Base-by-base conservation (phyloP, 2,888 invertebrate species). In the Trachelus iudaicus region DNA sequence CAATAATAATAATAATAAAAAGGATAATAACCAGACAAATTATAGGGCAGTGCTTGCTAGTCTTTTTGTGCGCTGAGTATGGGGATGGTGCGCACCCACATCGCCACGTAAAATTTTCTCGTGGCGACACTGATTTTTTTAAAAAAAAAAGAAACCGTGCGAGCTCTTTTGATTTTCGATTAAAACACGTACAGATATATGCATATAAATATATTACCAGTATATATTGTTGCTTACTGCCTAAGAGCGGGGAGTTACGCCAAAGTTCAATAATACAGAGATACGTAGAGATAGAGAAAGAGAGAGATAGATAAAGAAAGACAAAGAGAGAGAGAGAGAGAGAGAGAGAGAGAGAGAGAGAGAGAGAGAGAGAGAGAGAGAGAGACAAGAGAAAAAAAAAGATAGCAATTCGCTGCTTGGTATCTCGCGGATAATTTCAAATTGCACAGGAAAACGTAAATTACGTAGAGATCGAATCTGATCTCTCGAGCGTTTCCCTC, bases 231-330 rank as follows among this genome's bases (percentile, higher is more conserved):
- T 84, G 85, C 85, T 85, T 87, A 86, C 83, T 40, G 87, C 89
- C 90, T 90, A 90, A 83, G 89, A 86, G 90, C 90, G 90, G 90
- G 90, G 90, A 90, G 90, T 89, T 88, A 87, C 86, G 86, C 87
- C 85, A 87, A 85, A 82, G 56, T 71, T 71, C 33, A 30, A 30
- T 31, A 15, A 33, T 71, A 71, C 33, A n/a, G n/a, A 80, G 75
- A 35, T 73, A 75, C 33, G 78, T 73, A 73, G 77, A 76, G 75
- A 80, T 76, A 78, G 75, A 77, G n/a, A n/a, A 79, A 75, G 75
- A 83, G 82, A 79, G 81, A 83, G 77, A 79, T 3, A 69, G 11
- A 33, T 12, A 30, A 81, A 80, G 73, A 40, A 4, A 40, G 40
- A 40, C 4, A 40, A 1, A 40, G 4, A 37, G 35, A 35, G 11